Percentiles rank a stretch among this genome's conserved stretches.
These are phyloP conservation scores for Acheta domesticus DNA, from an alignment of 2,888 invertebrate species.

Conservation along the genomic window DNA sequence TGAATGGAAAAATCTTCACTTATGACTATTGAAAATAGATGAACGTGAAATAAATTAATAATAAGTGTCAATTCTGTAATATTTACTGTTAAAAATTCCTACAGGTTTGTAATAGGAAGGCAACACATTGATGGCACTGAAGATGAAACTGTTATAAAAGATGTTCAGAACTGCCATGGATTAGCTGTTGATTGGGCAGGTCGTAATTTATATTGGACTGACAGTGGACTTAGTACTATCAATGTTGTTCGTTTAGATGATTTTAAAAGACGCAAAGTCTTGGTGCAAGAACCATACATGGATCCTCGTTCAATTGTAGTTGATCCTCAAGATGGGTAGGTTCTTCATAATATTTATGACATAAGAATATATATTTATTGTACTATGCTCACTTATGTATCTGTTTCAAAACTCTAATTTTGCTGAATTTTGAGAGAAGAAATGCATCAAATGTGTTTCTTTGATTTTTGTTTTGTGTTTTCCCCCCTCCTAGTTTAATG, in stretches of 20 bases:
- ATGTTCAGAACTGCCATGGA: conserved; percentile 65
- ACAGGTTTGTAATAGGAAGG: conserved; percentile 60
- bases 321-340: conserved; percentile 60
- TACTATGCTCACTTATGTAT: no score
- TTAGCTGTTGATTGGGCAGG: conserved; percentile 83
- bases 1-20: not conserved
- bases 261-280: conserved; percentile 54
- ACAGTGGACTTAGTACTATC: conserved; percentile 65
- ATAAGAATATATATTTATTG: not conserved
- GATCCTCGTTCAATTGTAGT: conserved; percentile 67
- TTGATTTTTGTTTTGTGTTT: no score
- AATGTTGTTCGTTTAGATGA: conserved; percentile 64
- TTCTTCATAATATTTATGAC: not conserved
- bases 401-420: no score
- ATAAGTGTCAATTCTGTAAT: not conserved
- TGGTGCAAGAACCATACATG: conserved; percentile 55
- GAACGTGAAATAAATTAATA: conserved; percentile 32
- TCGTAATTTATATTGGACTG: conserved; percentile 80
- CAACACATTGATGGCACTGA: conserved; percentile 60
- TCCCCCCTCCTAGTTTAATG: conserved; percentile 48
- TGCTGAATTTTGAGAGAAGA: no score
- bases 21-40: conserved; percentile 44
- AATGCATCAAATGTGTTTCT: no score
- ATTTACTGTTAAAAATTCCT: conserved; percentile 18
- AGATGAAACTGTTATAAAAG: conserved; percentile 56